Evolutionary conservation across 1,140 invertebrate genomes (phyloP), one percentile per base, ranked within the genome.

Genomic region (Wiebesia pumilae): DNA sequence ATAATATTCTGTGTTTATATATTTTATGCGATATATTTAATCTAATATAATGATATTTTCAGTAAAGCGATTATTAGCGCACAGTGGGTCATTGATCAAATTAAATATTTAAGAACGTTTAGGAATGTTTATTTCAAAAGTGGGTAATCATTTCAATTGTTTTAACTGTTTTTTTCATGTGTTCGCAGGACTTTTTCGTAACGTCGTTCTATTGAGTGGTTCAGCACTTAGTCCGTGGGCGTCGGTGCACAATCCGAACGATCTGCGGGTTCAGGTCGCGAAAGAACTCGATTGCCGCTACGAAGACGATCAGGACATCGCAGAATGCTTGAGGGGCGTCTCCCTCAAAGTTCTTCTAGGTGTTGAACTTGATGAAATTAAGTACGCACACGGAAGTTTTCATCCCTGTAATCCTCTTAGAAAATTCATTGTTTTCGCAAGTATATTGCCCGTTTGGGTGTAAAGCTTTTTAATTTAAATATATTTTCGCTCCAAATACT

Each of bases 211-310:
- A 69, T 95, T 98, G 89, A 98, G 97, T 89, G 98, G 98, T 9
- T 97, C 98, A 0, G 97, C 97, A 4, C 93, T 98, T 54, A 97
- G 97, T 91, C 97, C 97, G 3, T 97, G 96, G 95, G 97, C 97
- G 14, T 94, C 97, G 65, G 95, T 96, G 43, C 95, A 96, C 71
- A 96, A 98, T 90, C 95, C 97, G 1, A 95, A 96, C 79, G 94
- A 95, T 47, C 94, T 97, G 65, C 95, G 97, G 0, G 90, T 95
- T 10, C 95, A 96, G 91, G 95, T 98, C 21, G 97, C 96, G 14
- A 95, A 97, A 87, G 95, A 97, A 88, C 94, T 96, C 85, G 95
- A 95, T 33, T 97, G 96, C 89, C 90, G 94, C 75, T 88, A 89
- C 81, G 90, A 93, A 83, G 88, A 88, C 43, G 90, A 93, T 73